Conservation (phyloP, 2,888 invertebrate genomes). For the Plemyria rubiginata region DNA sequence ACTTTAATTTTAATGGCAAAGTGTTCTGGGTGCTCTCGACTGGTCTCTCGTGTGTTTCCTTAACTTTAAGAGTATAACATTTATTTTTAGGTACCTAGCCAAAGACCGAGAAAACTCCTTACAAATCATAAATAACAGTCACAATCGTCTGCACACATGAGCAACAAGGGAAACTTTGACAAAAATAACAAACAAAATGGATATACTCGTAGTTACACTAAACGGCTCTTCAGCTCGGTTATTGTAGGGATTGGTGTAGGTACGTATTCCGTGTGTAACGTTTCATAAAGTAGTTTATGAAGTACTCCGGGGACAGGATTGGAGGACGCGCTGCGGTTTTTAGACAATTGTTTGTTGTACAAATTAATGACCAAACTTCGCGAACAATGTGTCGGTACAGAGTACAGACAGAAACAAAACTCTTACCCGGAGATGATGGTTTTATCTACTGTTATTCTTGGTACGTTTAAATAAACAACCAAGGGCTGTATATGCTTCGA, state of each 20-base stretch:
- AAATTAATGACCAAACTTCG: slow-evolving; percentile 28
- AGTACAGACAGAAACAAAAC: slow-evolving; percentile 17
- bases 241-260: neutral
- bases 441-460: neutral
- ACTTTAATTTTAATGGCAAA: slow-evolving; percentile 28
- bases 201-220: neutral
- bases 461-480: neutral
- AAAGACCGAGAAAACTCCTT: too few relatives aligned
- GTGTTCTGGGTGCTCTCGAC: neutral
- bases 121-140: too few relatives aligned
- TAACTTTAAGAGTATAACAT: too few relatives aligned
- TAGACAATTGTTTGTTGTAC: slow-evolving; percentile 36
- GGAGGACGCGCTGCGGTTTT: slow-evolving; percentile 31
- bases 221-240: neutral
- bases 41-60: too few relatives aligned
- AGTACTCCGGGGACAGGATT: neutral
- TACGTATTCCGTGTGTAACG: neutral
- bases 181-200: neutral
- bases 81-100: too few relatives aligned
- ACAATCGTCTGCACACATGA: neutral
- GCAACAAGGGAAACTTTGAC: neutral
- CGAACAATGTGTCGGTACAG: slow-evolving; percentile 16
- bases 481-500: neutral
- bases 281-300: slow-evolving; percentile 12
- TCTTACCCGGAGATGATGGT: neutral